Evolutionary conservation across 2,113 vertebrate species (phyloP).

Genomic region (Boulengeromyrus knoepffleri): DNA sequence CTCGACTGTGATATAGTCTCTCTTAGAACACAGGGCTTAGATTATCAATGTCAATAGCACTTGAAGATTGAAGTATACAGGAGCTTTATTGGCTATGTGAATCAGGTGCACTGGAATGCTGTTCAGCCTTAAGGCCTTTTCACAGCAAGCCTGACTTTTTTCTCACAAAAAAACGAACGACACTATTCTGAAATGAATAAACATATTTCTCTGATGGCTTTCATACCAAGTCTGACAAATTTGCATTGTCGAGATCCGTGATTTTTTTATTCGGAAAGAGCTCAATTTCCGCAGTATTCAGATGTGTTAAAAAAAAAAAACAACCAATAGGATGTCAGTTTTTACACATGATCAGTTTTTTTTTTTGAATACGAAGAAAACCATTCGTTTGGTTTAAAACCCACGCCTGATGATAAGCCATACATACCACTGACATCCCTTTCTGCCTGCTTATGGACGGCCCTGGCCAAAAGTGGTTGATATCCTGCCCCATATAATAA

Average conservation of each 20-base stretch:
- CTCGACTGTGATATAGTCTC: neutral
- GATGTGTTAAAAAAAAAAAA: neutral
- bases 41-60: neutral
- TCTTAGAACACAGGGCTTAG: neutral
- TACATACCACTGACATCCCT: neutral
- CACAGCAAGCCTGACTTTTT: neutral
- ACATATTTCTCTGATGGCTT: neutral
- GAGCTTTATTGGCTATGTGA: neutral
- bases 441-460: neutral
- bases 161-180: neutral
- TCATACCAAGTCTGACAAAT: neutral
- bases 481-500: neutral
- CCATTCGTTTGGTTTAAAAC: neutral
- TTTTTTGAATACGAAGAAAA: neutral
- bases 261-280: neutral
- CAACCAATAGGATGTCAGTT: neutral
- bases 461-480: neutral
- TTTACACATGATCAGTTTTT: neutral
- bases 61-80: neutral
- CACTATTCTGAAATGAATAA: neutral
- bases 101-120: neutral
- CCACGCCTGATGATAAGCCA: neutral
- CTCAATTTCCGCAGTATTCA: neutral
- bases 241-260: neutral
- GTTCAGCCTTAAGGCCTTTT: neutral